A percentile compares a stretch with the other conserved stretches of the same genome.
Conservation (phyloP, 64 coral and sea anemone species). For the Dendronephthya gigantea region DNA sequence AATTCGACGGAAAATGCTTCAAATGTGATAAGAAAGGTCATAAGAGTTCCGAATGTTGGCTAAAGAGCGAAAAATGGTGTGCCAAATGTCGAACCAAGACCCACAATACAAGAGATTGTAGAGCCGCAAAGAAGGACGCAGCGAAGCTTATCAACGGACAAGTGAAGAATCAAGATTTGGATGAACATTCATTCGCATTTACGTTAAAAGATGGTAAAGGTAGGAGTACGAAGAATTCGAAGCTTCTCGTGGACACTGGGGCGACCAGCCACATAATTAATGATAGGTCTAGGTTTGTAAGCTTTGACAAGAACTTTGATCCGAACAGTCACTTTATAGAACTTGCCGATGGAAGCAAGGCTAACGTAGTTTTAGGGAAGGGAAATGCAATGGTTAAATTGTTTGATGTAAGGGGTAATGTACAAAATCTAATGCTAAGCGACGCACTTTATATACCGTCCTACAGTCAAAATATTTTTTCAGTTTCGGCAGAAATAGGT, state of each 20-base stretch:
- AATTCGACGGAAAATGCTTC: neutral
- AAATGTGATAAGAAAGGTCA: neutral
- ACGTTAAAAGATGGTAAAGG: neutral
- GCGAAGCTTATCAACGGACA: neutral
- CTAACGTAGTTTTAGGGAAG: too few species aligned
- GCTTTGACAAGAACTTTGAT: too few species aligned
- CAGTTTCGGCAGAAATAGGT: neutral
- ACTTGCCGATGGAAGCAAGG: too few species aligned
- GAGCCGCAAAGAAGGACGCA: neutral
- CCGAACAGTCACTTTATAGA: too few species aligned
- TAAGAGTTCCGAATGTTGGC: neutral
- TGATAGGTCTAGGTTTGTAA: too few species aligned
- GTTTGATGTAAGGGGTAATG: too few species aligned
- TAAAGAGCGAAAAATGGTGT: neutral
- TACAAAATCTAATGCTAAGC: too few species aligned
- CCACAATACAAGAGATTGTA: neutral
- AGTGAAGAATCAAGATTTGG: neutral
- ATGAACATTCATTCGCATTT: conserved; percentile 21
- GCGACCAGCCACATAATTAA: too few species aligned
- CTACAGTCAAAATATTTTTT: neutral
- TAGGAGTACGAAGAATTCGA: too few species aligned
- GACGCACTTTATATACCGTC: too few species aligned
- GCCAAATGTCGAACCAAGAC: neutral
- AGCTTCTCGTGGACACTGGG: too few species aligned
- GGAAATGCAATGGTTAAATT: too few species aligned